A percentile compares a stretch with the other conserved stretches of the same genome.
Evolutionary conservation across 2,888 invertebrate genomes (phyloP).

Genomic region (Trisateles emortualis): DNA sequence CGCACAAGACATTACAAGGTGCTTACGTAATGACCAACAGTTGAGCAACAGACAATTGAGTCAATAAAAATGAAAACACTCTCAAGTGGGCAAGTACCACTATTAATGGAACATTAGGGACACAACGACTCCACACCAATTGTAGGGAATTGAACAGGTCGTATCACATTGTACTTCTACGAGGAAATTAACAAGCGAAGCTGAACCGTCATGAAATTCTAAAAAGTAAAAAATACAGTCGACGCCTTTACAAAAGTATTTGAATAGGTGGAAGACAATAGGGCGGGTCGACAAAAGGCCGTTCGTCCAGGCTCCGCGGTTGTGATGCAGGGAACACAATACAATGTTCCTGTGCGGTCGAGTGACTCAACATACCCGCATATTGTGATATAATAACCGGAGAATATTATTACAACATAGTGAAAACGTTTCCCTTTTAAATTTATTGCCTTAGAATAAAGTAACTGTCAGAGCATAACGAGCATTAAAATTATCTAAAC

Average conservation of each 20-base stretch:
- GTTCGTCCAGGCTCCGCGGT: conserved; percentile 69
- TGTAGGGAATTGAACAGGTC: conserved; percentile 52
- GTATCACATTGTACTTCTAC: conserved; percentile 49
- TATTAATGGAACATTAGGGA: conserved; percentile 73
- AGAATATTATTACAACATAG: conserved; percentile 44
- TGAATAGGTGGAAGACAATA: conserved; percentile 76
- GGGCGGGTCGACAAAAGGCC: conserved; percentile 74
- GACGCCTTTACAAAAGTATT: conserved; percentile 69
- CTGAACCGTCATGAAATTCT: conserved; percentile 57
- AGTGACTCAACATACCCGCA: conserved; percentile 74
- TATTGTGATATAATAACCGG: conserved; percentile 56
- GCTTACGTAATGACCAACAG: conserved; percentile 72
- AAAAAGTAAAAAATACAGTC: conserved; percentile 57
- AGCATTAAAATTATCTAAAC: conserved; percentile 38
- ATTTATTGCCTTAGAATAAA: conserved; percentile 32
- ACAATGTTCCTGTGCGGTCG: conserved; percentile 75
- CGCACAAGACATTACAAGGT: conserved; percentile 67
- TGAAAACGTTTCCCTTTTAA: conserved; percentile 38
- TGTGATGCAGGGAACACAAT: conserved; percentile 72
- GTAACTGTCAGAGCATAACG: conserved; percentile 10
- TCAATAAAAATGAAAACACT: conserved; percentile 78
- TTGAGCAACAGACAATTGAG: conserved; percentile 81
- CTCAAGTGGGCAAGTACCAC: conserved; percentile 71
- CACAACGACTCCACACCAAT: conserved; percentile 55
- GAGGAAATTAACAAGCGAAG: conserved; percentile 54